Conservation (phyloP, 2,113 vertebrate genomes). For the Delphinus delphis region DNA sequence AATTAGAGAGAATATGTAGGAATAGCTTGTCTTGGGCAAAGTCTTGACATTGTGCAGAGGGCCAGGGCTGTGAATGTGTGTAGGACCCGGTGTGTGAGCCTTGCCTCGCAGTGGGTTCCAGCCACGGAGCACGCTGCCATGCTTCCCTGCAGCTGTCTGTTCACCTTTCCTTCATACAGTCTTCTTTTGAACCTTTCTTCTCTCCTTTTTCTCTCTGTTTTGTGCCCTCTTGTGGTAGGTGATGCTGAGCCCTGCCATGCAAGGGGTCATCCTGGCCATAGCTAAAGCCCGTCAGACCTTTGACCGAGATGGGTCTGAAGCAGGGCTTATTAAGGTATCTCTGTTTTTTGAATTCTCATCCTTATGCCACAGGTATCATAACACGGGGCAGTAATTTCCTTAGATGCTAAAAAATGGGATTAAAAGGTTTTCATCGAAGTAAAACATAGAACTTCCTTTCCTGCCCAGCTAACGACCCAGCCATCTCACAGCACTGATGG, state of each 20-base stretch:
- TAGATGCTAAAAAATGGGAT: neutral
- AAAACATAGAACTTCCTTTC: neutral
- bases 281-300: conserved; percentile 95
- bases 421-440: neutral
- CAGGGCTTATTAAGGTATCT: conserved; percentile 96
- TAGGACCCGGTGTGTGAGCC: neutral
- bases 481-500: rapidly evolving
- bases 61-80: neutral
- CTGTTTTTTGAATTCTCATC: conserved; percentile 51
- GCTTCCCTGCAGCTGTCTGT: neutral
- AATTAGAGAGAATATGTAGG: neutral
- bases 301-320: conserved; percentile 96
- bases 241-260: conserved; percentile 99
- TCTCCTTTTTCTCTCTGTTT: conserved; percentile 68
- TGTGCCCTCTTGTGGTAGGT: conserved; percentile 86
- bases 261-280: conserved; percentile 97
- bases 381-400: neutral
- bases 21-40: neutral
- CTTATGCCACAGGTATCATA: neutral
- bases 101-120: rapidly evolving
- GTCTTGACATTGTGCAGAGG: neutral
- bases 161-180: neutral
- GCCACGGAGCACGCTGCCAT: neutral
- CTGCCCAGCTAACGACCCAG: neutral
- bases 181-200: conserved; percentile 51